Evolutionary conservation across 2,888 invertebrate species (phyloP), one percentile per base, ranked within the genome.

Genomic region (Nomada lathburiana): DNA sequence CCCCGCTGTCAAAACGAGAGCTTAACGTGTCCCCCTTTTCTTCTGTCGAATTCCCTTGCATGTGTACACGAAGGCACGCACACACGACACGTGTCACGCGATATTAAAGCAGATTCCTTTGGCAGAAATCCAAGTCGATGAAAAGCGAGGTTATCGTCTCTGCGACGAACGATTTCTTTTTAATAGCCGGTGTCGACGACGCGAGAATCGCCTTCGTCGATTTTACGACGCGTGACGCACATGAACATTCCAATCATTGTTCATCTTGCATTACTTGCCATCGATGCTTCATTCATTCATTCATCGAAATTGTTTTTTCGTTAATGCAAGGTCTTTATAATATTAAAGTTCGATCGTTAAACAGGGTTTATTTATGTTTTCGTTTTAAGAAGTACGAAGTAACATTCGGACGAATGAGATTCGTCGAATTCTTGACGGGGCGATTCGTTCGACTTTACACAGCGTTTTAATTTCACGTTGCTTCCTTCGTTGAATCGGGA

Each of bases 81-180:
- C 64, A 36, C 47, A 52, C 50, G 68, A 60, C 50, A 53, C 62
- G 75, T 73, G 85, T 86, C 86, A 73, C 80, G 87, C 85, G 87
- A 88, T 84, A 87, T 88, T 86, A 86, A 86, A 87, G 82, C 73
- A 65, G 76, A 83, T 77, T 68, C 68, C 80, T 77, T 86, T 87
- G 87, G 87, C 87, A 16, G 29, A 4, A 26, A 57, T 72, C 88
- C 87, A 87, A 80, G 59, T 68, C 86, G 84, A 84, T 76, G 86
- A 71, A 71, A 68, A 68, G 74, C 65, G 64, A 71, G 67, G 79
- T 76, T 75, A 74, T 64, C 74, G 76, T 63, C 72, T 64, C 71
- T 50, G 44, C 62, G 9, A 20, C 29, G 26, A 60, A 29, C 67
- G 60, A 83, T 83, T 83, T 64, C 76, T 64, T 74, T 76, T 53